A percentile compares a stretch with the other conserved stretches of the same genome.
Evolutionary conservation across 2,888 invertebrate genomes (phyloP).

Genomic region (Leucophora obtusa): DNA sequence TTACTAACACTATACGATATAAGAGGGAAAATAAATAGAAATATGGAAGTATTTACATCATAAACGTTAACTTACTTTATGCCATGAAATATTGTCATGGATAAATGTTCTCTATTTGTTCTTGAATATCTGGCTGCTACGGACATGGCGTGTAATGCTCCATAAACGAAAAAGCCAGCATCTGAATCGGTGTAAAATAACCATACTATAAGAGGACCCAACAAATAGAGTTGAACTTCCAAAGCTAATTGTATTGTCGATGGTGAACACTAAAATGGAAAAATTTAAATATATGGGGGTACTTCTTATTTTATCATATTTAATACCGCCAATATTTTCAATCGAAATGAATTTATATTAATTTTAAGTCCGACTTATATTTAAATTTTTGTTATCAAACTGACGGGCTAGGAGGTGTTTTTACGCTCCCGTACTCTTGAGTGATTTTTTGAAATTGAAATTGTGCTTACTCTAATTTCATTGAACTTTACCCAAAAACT

Average conservation of each 20-base stretch:
- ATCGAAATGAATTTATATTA: no score
- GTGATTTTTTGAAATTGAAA: no score
- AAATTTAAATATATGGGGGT: no score
- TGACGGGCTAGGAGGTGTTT: no score
- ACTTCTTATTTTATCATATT: no score
- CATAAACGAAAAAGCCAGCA: conserved; percentile 80
- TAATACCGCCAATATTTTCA: no score
- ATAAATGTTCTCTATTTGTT: conserved; percentile 82
- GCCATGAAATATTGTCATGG: conserved; percentile 84
- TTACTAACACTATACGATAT: conserved; percentile 81
- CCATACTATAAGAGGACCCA: conserved; percentile 84
- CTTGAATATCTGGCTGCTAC: conserved; percentile 83
- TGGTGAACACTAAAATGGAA: conserved; percentile 83
- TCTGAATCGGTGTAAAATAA: conserved; percentile 81
- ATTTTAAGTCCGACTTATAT: no score
- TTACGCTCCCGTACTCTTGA: no score
- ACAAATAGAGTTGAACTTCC: conserved; percentile 85
- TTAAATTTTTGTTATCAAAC: no score
- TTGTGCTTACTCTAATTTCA: no score
- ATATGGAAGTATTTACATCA: neutral
- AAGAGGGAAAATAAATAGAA: neutral
- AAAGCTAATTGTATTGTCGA: conserved; percentile 87
- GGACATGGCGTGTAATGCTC: conserved; percentile 81
- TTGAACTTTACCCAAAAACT: no score
- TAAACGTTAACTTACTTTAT: conserved; percentile 80